A percentile compares a stretch with the other conserved stretches of the same genome.
Evolutionary conservation across 2,888 invertebrate genomes (phyloP).

Genomic region (Hirtodrosophila trivittata): DNA sequence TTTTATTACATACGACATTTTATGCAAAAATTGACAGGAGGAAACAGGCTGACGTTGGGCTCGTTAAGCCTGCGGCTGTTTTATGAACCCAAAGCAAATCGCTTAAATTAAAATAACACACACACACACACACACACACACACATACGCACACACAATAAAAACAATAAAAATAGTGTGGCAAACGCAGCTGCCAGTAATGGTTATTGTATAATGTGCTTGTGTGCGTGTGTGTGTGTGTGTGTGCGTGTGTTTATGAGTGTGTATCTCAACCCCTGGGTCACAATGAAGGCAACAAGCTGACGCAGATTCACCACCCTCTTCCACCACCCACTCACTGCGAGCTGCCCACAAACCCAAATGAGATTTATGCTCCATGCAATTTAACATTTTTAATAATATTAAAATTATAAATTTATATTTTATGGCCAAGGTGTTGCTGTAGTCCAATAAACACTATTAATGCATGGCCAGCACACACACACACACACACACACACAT

Average conservation of each 20-base stretch:
- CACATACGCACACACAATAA: constrained; percentile 15
- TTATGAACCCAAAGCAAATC: constrained; percentile 69
- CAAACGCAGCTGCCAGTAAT: constrained; percentile 73
- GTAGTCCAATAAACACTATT: constrained; percentile 67
- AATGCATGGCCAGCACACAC: not conserved
- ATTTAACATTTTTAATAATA: constrained; percentile 75
- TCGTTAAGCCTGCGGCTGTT: constrained; percentile 62
- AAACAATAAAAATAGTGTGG: constrained; percentile 76
- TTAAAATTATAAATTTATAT: constrained; percentile 77
- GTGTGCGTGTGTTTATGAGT: constrained; percentile 10
- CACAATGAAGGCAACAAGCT: constrained; percentile 60
- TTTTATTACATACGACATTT: constrained; percentile 49
- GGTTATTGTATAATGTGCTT: constrained; percentile 63
- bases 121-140: constrained; percentile 23
- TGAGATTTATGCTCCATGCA: constrained; percentile 72
- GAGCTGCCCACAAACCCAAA: constrained; percentile 38
- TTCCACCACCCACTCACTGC: constrained; percentile 15
- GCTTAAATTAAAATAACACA: constrained; percentile 74
- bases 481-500: too few relatives aligned
- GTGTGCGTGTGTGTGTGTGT: constrained; percentile 19
- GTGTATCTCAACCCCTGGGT: constrained; percentile 52
- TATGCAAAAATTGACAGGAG: constrained; percentile 39
- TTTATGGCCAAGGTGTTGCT: constrained; percentile 60
- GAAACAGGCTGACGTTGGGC: constrained; percentile 19
- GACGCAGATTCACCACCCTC: constrained; percentile 30